phyloP scores from a whole-genome alignment of 2,888 invertebrate species.

The Brachylomia viminalis region DNA sequence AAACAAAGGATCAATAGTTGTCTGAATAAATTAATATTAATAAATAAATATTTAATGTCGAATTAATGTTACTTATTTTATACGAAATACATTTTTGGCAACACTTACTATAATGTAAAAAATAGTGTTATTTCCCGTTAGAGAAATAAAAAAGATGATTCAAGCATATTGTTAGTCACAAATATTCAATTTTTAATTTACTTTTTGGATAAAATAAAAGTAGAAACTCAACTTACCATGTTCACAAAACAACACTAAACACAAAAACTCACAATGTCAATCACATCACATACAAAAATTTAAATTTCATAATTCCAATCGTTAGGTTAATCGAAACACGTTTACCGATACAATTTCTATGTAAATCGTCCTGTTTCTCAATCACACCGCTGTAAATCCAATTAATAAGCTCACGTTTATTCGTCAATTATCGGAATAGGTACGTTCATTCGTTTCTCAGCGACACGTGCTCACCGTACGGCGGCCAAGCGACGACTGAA shows the following conservation, averaged over 20 bases:
- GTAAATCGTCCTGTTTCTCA: slow-evolving; percentile 66
- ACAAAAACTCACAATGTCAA: slow-evolving; percentile 56
- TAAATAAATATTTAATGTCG: background rate
- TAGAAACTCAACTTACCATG: slow-evolving; percentile 56
- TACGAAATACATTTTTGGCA: slow-evolving; percentile 42
- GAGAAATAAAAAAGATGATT: background rate
- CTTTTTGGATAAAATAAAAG: background rate
- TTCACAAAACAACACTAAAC: slow-evolving; percentile 56
- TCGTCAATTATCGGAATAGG: slow-evolving; percentile 66
- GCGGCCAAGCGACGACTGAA: slow-evolving; percentile 56
- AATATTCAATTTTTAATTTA: too few relatives aligned
- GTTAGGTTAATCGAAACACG: slow-evolving; percentile 55
- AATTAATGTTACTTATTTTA: background rate
- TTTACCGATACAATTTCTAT: slow-evolving; percentile 63
- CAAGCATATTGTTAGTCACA: background rate
- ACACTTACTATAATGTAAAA: background rate
- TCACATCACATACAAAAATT: slow-evolving; percentile 57
- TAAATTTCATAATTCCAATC: slow-evolving; percentile 50
- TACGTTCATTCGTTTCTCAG: slow-evolving; percentile 28
- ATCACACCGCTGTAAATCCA: slow-evolving; percentile 65
- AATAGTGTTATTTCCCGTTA: too few relatives aligned
- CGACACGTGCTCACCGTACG: slow-evolving; percentile 49
- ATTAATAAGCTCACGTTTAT: slow-evolving; percentile 70
- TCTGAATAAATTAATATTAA: too few relatives aligned
- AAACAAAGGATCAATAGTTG: too few relatives aligned